phyloP scores from a whole-genome alignment of 2,113 vertebrate species.

The Orientallactaga bullata region DNA sequence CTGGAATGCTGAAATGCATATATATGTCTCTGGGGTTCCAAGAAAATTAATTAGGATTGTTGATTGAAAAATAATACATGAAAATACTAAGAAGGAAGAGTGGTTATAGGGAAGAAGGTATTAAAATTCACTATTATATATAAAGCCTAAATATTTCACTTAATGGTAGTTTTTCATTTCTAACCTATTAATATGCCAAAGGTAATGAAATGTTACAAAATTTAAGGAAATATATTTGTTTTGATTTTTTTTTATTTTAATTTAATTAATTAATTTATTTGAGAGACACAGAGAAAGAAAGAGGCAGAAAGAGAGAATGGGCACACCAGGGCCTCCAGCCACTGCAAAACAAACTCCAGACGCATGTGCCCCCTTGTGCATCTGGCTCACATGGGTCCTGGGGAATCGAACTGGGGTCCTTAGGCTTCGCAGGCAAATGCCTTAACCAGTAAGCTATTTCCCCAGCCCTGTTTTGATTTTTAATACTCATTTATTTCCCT shows the following conservation, averaged over 20 bases:
- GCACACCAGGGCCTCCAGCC: no score
- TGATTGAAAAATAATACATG: conserved; percentile 12
- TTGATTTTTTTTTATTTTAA: no score
- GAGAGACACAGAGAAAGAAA: no score
- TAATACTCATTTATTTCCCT: background rate
- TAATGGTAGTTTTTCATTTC: background rate
- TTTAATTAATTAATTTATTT: no score
- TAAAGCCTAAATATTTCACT: background rate
- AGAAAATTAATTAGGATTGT: background rate
- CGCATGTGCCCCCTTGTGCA: no score
- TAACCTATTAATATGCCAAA: conserved; percentile 15
- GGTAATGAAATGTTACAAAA: conserved; percentile 42
- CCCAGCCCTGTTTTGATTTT: conserved; percentile 16
- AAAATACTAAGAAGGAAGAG: background rate
- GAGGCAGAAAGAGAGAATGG: no score
- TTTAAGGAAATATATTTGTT: background rate
- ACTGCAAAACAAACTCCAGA: no score
- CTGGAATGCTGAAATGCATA: background rate
- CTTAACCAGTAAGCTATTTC: no score
- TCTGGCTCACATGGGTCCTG: no score
- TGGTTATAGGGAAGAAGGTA: conserved; percentile 20
- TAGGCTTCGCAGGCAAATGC: no score
- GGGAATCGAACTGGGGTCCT: no score
- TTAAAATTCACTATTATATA: background rate
- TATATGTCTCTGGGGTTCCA: background rate